phyloP scores from a whole-genome alignment of 2,797 vertebrate genomes.

The Enteromius viviparus region DNA sequence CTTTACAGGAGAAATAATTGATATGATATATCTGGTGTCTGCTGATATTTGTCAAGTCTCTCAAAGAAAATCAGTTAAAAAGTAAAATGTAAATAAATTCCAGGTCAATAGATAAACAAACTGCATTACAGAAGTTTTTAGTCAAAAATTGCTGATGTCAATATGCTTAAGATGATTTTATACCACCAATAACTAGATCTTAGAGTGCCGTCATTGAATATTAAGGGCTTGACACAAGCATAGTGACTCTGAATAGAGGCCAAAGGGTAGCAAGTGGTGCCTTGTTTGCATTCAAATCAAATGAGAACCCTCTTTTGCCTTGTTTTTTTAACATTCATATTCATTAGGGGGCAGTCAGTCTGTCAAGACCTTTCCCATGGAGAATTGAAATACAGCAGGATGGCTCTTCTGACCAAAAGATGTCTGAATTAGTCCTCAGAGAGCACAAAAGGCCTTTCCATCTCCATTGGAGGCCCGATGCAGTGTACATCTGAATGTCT shows the following conservation, averaged over 20 bases:
- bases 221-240: slow-evolving; percentile 30
- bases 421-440: slow-evolving; percentile 37
- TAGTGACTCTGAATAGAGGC: slow-evolving; percentile 7
- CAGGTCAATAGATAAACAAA: not conserved
- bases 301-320: not conserved
- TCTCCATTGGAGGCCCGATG: not conserved
- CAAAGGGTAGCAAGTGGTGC: slow-evolving; percentile 24
- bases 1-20: not conserved
- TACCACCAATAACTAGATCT: not conserved
- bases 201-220: slow-evolving; percentile 19
- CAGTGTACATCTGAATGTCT: not conserved
- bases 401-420: slow-evolving; percentile 30
- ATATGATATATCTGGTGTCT: not conserved
- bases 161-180: not conserved
- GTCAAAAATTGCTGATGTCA: not conserved
- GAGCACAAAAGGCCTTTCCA: slow-evolving; percentile 21
- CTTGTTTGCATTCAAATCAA: slow-evolving; percentile 39
- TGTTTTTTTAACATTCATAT: slow-evolving; percentile 42
- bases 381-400: slow-evolving; percentile 31
- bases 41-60: not conserved
- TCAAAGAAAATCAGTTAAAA: not conserved
- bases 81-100: not conserved
- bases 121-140: not conserved
- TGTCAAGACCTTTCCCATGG: slow-evolving; percentile 34
- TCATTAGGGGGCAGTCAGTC: slow-evolving; percentile 35